Percentiles rank a stretch among this genome's conserved stretches.
phyloP scores from a whole-genome alignment of 2,797 vertebrate genomes.

The Ara ararauna region DNA sequence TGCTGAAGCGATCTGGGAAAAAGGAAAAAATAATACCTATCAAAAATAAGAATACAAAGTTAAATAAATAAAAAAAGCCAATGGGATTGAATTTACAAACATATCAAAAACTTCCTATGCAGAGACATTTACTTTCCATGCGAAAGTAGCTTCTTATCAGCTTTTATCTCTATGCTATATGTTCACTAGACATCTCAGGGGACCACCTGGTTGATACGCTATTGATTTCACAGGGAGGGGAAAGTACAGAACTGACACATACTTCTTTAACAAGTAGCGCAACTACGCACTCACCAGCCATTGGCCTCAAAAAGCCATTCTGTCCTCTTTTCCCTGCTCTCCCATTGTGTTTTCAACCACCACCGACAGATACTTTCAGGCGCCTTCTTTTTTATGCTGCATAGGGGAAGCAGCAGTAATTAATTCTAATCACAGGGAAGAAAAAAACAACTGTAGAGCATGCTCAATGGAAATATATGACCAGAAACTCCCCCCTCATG shows the following conservation, averaged over 20 bases:
- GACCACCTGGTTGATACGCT: conserved; percentile 31
- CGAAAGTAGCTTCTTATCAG: conserved; percentile 30
- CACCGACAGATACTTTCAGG: conserved; percentile 4
- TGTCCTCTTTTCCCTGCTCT: background rate
- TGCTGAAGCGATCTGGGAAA: conserved; percentile 14
- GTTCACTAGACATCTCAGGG: conserved; percentile 9
- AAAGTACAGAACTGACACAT: background rate
- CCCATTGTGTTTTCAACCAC: conserved; percentile 21
- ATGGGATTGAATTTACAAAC: conserved; percentile 48
- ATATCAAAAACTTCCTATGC: conserved; percentile 3
- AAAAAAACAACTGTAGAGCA: conserved; percentile 44
- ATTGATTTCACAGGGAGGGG: conserved; percentile 7
- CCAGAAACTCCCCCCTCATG: conserved; percentile 14
- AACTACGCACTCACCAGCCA: conserved; percentile 23
- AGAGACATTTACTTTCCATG: conserved; percentile 31
- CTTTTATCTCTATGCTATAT: conserved; percentile 49
- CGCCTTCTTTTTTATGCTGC: conserved; percentile 29
- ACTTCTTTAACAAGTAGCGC: conserved; percentile 41
- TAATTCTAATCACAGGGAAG: conserved; percentile 75
- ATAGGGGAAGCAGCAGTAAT: conserved; percentile 70
- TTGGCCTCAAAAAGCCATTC: conserved; percentile 23
- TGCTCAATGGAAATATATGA: conserved; percentile 32
- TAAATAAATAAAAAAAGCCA: conserved; percentile 40
- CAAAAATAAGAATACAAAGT: conserved; percentile 7
- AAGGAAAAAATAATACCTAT: conserved; percentile 8